A percentile compares a stretch with the other conserved stretches of the same genome.
phyloP scores from a whole-genome alignment of 2,888 invertebrate genomes.

The Leptogaster cylindrica region DNA sequence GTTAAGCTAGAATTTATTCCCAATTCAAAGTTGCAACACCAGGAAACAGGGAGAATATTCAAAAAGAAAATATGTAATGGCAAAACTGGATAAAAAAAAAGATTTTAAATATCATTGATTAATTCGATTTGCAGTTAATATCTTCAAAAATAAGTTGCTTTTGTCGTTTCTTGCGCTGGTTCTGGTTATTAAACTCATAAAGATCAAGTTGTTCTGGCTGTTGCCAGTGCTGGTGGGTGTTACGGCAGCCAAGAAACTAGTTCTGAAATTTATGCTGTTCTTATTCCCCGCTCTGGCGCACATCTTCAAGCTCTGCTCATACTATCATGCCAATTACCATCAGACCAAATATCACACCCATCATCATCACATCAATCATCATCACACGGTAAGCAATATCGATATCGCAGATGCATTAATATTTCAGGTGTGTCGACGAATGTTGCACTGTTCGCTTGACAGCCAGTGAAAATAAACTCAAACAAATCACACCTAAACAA shows the following conservation, averaged over 20 bases:
- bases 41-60: constrained; percentile 68
- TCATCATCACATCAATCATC: constrained; percentile 80
- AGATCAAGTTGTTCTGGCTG: constrained; percentile 79
- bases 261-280: constrained; percentile 80
- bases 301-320: constrained; percentile 83
- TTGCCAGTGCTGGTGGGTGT: constrained; percentile 80
- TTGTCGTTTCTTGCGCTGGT: constrained; percentile 78
- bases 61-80: constrained; percentile 60
- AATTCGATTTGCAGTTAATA: constrained; percentile 75
- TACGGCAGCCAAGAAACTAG: constrained; percentile 82
- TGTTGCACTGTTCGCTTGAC: background rate
- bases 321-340: constrained; percentile 77
- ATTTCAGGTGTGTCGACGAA: background rate
- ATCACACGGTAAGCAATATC: constrained; percentile 71
- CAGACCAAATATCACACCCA: constrained; percentile 81
- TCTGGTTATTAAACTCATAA: constrained; percentile 79
- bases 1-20: constrained; percentile 76
- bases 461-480: constrained; percentile 4
- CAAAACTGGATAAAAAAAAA: background rate
- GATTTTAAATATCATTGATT: background rate
- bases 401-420: too few species aligned
- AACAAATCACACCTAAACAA: background rate
- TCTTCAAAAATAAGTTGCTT: constrained; percentile 75
- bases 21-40: constrained; percentile 60
- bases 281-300: constrained; percentile 82